These are phyloP conservation scores for Drosophila carrolli DNA, from an alignment of 1,140 invertebrate species.

Conservation along the genomic window DNA sequence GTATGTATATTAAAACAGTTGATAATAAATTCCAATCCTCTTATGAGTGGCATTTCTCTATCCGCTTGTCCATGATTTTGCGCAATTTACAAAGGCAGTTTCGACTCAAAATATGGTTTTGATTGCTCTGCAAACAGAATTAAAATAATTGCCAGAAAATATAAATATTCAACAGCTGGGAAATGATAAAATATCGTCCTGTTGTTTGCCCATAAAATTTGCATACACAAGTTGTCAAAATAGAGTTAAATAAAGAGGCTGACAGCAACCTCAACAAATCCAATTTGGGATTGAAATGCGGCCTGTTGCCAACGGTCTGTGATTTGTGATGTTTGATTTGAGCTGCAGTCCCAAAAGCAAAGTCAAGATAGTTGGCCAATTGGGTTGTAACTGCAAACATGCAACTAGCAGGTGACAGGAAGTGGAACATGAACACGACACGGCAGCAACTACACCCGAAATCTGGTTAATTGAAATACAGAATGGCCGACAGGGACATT, in stretches of 20 bases:
- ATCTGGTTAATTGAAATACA: slow-evolving; percentile 48
- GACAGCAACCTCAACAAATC: slow-evolving; percentile 43
- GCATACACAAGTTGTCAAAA: slow-evolving; percentile 29
- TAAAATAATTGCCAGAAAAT: slow-evolving; percentile 35
- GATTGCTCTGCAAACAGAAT: slow-evolving; percentile 11
- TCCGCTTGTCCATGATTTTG: background rate
- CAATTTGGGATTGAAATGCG: slow-evolving; percentile 31
- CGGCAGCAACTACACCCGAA: slow-evolving; percentile 13
- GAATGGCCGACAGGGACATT: slow-evolving; percentile 12
- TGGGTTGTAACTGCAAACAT: slow-evolving; percentile 25
- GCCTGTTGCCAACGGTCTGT: slow-evolving; percentile 9
- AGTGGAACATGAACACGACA: slow-evolving; percentile 30
- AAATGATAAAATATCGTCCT: slow-evolving; percentile 23
- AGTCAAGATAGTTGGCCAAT: slow-evolving; percentile 18
- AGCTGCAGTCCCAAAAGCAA: slow-evolving; percentile 1
- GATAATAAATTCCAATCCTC: slow-evolving; percentile 23
- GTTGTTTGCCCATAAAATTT: slow-evolving; percentile 42
- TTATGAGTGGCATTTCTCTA: background rate
- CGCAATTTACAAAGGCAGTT: slow-evolving; percentile 8
- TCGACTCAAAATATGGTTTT: slow-evolving; percentile 10
- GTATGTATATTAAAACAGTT: slow-evolving; percentile 7
- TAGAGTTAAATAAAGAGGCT: slow-evolving; percentile 20
- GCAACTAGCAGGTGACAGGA: slow-evolving; percentile 36
- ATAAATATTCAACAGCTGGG: slow-evolving; percentile 46
- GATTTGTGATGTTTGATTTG: slow-evolving; percentile 17